Evolutionary conservation across 1,140 invertebrate genomes (phyloP), one percentile per base, ranked within the genome.

Genomic region (Epicauta chinensis): DNA sequence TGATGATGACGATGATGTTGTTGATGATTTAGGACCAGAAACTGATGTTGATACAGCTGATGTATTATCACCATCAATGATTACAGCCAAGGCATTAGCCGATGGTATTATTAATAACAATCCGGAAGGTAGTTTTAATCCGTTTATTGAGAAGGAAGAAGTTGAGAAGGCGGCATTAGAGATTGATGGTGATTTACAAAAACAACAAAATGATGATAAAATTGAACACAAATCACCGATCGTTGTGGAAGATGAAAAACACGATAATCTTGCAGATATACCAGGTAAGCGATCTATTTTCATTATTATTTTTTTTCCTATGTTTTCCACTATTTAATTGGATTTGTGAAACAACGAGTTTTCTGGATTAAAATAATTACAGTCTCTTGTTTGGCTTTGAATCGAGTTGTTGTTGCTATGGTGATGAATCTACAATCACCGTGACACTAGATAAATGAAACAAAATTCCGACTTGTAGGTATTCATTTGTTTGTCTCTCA

Each of bases 1-100:
- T 34, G 75, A 75, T 2, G 77, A 80, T 14, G 75, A 77, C 32
- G 75, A 75, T 2, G 32, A 9, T n/a, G 75, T 77, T 16, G 76
- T 79, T 36, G 71, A 77, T 0, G 80, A 82, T 61, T 68, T 80
- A 14, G 81, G 80, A 0, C 77, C 78, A 1, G 80, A 79, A 63
- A 80, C 77, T 0, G 76, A 81, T 59, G 81, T 82, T 0, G 81
- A 81, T 59, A 69, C 71, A 2, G 65, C 79, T 58, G 76, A 78
- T 35, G 67, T 50, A 5, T 23, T 55, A 11, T 55, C 53, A 13
- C 47, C 53, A 17, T 32, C 37, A 3, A 50, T 50, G 7, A 37
- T 12, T 23, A 46, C 42, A 13, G 47, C 51, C 7, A 61, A 64
- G 41, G 42, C 40, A 14, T 43, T 59, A 9, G 32, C 43, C 13